These are phyloP conservation scores for Pterophyllum scalare DNA, from an alignment of 2,113 vertebrate species.

Conservation along the genomic window DNA sequence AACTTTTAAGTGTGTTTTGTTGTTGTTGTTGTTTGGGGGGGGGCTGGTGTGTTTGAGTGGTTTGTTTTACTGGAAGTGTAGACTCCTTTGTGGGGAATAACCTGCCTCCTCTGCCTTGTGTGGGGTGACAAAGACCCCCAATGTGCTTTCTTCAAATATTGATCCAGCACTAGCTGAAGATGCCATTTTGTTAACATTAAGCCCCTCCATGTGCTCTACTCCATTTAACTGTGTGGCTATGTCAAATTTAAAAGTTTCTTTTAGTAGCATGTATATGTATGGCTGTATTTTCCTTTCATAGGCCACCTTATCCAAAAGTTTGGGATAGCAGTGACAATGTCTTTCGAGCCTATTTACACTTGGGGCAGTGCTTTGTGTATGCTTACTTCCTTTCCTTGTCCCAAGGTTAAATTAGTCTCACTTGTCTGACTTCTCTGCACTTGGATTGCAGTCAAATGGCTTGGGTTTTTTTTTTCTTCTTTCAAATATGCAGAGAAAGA, in stretches of 20 bases:
- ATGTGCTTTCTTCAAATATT: conserved; percentile 73
- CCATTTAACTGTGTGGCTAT: conserved; percentile 25
- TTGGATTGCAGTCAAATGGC: not conserved
- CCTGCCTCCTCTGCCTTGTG: conserved; percentile 59
- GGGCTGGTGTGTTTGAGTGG: not conserved
- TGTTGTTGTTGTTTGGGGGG: too few relatives aligned
- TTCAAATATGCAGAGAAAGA: not conserved
- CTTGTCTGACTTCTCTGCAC: conserved; percentile 39
- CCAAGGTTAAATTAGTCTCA: conserved; percentile 65
- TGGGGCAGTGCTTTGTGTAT: conserved; percentile 36
- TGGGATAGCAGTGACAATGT: conserved; percentile 36
- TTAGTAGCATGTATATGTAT: not conserved
- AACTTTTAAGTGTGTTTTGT: not conserved
- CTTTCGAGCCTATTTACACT: conserved; percentile 31
- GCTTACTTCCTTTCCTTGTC: conserved; percentile 46
- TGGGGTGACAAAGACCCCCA: conserved; percentile 75
- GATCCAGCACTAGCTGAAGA: conserved; percentile 74
- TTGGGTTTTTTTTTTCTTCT: not conserved
- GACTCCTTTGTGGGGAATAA: conserved; percentile 53
- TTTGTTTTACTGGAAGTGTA: conserved; percentile 27
- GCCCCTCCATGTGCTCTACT: conserved; percentile 43
- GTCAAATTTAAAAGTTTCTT: conserved; percentile 9
- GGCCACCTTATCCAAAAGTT: conserved; percentile 44
- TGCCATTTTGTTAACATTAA: conserved; percentile 78
- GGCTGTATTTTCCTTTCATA: conserved; percentile 8